These are phyloP conservation scores for Pseudolycoriella hygida DNA, from an alignment of 2,888 invertebrate genomes.

Conservation along the genomic window DNA sequence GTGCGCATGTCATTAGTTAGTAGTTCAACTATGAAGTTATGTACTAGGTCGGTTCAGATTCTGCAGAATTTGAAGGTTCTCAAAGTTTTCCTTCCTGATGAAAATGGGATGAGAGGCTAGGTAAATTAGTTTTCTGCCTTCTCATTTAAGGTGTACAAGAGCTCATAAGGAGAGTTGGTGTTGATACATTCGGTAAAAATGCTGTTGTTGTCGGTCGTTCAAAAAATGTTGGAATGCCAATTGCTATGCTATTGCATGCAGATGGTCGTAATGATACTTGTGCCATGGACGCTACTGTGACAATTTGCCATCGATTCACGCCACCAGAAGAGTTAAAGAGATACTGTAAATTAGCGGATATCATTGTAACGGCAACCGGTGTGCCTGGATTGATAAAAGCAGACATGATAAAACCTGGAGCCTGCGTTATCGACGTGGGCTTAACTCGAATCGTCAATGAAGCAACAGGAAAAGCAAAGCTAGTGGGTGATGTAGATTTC, in stretches of 20 bases:
- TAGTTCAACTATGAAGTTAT: too few species aligned
- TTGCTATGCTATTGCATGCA: slow-evolving; percentile 67
- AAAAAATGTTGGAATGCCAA: slow-evolving; percentile 83
- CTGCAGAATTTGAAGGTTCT: too few species aligned
- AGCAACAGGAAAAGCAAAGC: slow-evolving; percentile 43
- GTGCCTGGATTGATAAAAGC: slow-evolving; percentile 56
- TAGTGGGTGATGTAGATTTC: slow-evolving; percentile 83
- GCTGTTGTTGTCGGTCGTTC: slow-evolving; percentile 80
- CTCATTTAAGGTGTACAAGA: slow-evolving; percentile 34
- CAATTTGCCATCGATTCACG: slow-evolving; percentile 77
- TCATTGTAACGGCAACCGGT: slow-evolving; percentile 34
- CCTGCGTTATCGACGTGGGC: slow-evolving; percentile 78
- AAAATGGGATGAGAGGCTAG: too few species aligned
- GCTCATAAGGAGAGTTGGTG: slow-evolving; percentile 32
- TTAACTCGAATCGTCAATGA: slow-evolving; percentile 52
- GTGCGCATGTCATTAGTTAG: too few species aligned
- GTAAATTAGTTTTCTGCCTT: too few species aligned
- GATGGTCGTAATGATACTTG: slow-evolving; percentile 50
- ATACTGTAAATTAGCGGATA: slow-evolving; percentile 36
- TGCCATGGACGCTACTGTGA: slow-evolving; percentile 74
- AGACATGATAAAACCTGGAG: slow-evolving; percentile 79
- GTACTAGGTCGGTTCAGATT: too few species aligned
- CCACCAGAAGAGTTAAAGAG: slow-evolving; percentile 54
- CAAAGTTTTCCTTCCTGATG: too few species aligned
- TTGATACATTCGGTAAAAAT: slow-evolving; percentile 70